A percentile compares a stretch with the other conserved stretches of the same genome.
Conservation (phyloP, 2,797 vertebrate genomes). For the Ambastaia sidthimunki region DNA sequence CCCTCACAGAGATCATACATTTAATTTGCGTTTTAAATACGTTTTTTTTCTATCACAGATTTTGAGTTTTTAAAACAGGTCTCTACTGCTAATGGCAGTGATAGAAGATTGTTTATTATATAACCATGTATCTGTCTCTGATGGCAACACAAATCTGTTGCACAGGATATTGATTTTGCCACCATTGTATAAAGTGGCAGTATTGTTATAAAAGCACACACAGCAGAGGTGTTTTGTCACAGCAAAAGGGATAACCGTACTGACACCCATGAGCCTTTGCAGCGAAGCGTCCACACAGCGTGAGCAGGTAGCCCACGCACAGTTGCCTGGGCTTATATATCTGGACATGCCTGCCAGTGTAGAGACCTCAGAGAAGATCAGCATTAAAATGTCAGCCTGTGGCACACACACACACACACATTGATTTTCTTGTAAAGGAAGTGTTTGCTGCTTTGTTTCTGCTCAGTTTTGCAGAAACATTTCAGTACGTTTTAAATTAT, state of each 20-base stretch:
- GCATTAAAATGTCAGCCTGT: slow-evolving; percentile 30
- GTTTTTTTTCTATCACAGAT: slow-evolving; percentile 19
- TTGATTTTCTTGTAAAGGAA: background rate
- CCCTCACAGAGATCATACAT: slow-evolving; percentile 47
- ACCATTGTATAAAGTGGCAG: slow-evolving; percentile 32
- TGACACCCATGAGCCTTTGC: slow-evolving; percentile 34
- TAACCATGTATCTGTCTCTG: slow-evolving; percentile 15
- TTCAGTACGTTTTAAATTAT: background rate
- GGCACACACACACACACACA: slow-evolving; percentile 13
- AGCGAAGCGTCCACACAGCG: slow-evolving; percentile 24
- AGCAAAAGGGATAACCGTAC: slow-evolving; percentile 24
- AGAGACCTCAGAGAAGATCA: slow-evolving; percentile 49
- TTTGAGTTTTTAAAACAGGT: slow-evolving; percentile 18
- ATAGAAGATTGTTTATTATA: background rate
- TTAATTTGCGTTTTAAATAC: slow-evolving; percentile 58
- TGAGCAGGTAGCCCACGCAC: slow-evolving; percentile 49
- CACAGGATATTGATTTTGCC: slow-evolving; percentile 43
- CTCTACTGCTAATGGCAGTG: slow-evolving; percentile 15
- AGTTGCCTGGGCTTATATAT: slow-evolving; percentile 39
- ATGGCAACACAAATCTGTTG: slow-evolving; percentile 16
- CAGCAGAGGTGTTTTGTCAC: slow-evolving; percentile 31
- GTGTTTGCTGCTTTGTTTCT: slow-evolving; percentile 6
- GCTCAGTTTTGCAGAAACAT: background rate
- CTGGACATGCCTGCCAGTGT: slow-evolving; percentile 51
- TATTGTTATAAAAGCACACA: slow-evolving; percentile 28